Percentiles rank a stretch among this genome's conserved stretches.
Evolutionary conservation across 2,888 invertebrate species (phyloP).

Genomic region (Hyposoter dolosus): DNA sequence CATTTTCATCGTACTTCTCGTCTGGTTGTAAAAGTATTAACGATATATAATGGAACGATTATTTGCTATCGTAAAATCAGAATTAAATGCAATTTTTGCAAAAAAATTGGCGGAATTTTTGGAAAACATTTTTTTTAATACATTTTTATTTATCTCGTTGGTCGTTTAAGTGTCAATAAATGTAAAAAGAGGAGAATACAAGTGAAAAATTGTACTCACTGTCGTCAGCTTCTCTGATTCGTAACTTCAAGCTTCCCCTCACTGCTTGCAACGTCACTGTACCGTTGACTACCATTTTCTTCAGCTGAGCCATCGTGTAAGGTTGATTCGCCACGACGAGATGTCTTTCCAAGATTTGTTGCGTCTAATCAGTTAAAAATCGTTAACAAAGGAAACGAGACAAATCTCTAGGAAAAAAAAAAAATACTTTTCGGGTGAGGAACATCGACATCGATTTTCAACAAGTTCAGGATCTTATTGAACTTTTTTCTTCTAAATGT

Average conservation of each 20-base stretch:
- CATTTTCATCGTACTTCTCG: constrained; percentile 81
- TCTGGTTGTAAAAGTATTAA: constrained; percentile 74
- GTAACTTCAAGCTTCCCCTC: constrained; percentile 90
- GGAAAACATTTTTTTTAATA: not conserved
- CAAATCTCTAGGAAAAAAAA: not conserved
- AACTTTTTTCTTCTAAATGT: not conserved
- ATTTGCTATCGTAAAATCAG: not conserved
- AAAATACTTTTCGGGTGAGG: not conserved
- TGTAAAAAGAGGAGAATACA: constrained; percentile 5
- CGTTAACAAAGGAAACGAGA: not conserved
- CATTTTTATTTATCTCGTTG: constrained; percentile 1
- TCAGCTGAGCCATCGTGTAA: constrained; percentile 93
- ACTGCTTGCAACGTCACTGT: constrained; percentile 90
- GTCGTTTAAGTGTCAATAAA: not conserved
- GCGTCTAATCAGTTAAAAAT: constrained; percentile 86
- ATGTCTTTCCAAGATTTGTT: constrained; percentile 94
- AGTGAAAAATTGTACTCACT: constrained; percentile 86
- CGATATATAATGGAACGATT: constrained; percentile 45
- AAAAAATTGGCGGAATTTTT: not conserved
- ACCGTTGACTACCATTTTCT: constrained; percentile 88
- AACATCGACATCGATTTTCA: not conserved
- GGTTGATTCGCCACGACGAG: constrained; percentile 92
- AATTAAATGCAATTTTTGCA: not conserved
- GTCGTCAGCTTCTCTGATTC: constrained; percentile 91
- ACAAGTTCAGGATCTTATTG: not conserved